Percentiles rank a stretch among this genome's conserved stretches.
Evolutionary conservation across 2,113 vertebrate species (phyloP).

Genomic region (Sander vitreus): DNA sequence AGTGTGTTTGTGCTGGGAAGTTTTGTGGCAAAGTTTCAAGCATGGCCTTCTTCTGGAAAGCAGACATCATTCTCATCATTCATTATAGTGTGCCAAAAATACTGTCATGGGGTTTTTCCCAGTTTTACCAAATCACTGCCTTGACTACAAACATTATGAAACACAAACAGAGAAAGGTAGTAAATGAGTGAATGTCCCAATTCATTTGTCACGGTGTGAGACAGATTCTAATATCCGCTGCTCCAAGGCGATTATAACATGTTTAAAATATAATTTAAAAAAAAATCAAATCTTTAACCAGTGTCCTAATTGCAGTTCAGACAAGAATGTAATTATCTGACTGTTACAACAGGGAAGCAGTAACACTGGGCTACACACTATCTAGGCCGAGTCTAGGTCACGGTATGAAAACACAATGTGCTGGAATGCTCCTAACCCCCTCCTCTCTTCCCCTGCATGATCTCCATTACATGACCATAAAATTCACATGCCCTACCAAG

Average conservation of each 20-base stretch:
- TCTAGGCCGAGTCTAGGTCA: constrained; percentile 49
- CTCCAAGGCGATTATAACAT: neutral
- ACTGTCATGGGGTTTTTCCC: neutral
- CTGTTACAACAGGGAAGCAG: neutral
- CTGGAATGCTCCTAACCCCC: constrained; percentile 46
- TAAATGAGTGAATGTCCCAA: neutral
- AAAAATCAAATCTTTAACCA: neutral
- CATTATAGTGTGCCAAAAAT: neutral
- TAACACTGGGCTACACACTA: neutral
- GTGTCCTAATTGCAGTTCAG: neutral
- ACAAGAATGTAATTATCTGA: constrained; percentile 1
- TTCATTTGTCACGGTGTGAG: neutral
- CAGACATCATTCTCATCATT: constrained; percentile 35
- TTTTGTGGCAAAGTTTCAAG: neutral
- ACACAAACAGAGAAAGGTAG: neutral
- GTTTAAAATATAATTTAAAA: neutral
- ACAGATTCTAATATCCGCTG: neutral
- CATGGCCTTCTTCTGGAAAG: constrained; percentile 39
- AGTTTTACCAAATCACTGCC: constrained; percentile 5
- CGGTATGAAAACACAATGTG: constrained; percentile 21
- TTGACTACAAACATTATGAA: constrained; percentile 17
- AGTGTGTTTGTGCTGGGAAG: neutral
- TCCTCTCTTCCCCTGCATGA: constrained; percentile 1
- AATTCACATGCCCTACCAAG: neutral
- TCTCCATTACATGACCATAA: constrained; percentile 15